Conservation (phyloP, 92 coral and sea anemone species). For the Paramuricea clavata region DNA sequence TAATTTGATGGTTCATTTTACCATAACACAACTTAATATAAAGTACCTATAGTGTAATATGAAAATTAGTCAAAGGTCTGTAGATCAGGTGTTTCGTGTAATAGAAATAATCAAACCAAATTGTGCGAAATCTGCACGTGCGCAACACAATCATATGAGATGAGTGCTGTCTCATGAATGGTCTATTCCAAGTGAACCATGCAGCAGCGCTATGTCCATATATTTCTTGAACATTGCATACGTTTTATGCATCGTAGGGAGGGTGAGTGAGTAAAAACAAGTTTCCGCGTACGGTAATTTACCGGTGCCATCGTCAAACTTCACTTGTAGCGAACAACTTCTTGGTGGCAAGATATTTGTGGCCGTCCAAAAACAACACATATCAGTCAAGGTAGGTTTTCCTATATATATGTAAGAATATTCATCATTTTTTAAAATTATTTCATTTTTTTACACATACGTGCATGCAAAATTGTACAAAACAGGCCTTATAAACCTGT, state of each 20-base stretch:
- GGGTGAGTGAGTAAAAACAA: constrained; percentile 1
- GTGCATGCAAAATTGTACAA: no score
- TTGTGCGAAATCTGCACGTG: background rate
- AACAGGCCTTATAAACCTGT: background rate
- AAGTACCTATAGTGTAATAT: no score
- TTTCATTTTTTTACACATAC: background rate
- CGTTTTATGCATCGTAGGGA: constrained; percentile 25
- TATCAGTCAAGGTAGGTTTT: constrained; percentile 35
- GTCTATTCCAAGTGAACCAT: constrained; percentile 42
- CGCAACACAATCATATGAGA: background rate
- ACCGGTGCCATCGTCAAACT: constrained; percentile 14
- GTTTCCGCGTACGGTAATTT: constrained; percentile 32
- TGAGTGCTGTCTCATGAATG: constrained; percentile 11
- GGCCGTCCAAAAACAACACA: constrained; percentile 63
- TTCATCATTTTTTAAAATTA: background rate
- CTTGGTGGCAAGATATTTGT: constrained; percentile 51
- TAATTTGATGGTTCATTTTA: no score
- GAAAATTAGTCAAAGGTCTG: no score
- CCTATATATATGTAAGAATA: constrained; percentile 4
- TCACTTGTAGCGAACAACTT: constrained; percentile 30
- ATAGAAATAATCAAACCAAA: background rate
- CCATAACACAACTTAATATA: no score
- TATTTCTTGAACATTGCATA: constrained; percentile 34
- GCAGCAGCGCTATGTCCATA: constrained; percentile 38
- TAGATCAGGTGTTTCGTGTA: no score